Conservation (phyloP, 1,140 invertebrate species). For the Camponotus pennsylvanicus region DNA sequence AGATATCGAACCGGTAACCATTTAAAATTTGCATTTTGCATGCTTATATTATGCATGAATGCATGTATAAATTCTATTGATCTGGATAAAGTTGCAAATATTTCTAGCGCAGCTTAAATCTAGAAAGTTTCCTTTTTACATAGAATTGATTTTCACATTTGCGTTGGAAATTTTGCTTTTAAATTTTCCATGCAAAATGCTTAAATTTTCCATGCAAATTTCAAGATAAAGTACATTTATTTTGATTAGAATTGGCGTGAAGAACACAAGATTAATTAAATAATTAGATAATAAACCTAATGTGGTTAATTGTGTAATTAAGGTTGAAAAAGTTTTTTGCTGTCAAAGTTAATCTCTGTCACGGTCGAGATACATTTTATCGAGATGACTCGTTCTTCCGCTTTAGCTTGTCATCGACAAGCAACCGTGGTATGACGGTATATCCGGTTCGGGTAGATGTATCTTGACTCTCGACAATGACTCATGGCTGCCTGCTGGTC, state of each 20-base stretch:
- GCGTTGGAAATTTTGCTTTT: background rate
- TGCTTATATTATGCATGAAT: conserved; percentile 45
- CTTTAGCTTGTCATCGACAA: conserved; percentile 44
- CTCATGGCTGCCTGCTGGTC: conserved; percentile 41
- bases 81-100: conserved; percentile 11
- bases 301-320: background rate
- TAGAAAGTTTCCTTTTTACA: background rate
- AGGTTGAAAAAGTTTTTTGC: background rate
- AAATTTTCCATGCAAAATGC: background rate
- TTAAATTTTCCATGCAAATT: background rate
- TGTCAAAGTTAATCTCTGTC: background rate
- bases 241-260: background rate
- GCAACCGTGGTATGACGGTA: conserved; percentile 23
- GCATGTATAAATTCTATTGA: conserved; percentile 19
- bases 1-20: conserved; percentile 4
- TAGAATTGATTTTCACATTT: background rate
- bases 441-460: conserved; percentile 47
- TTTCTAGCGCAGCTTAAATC: background rate
- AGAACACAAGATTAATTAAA: too few species aligned
- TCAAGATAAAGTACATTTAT: background rate
- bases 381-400: conserved; percentile 47
- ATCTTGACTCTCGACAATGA: conserved; percentile 49
- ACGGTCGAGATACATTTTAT: conserved; percentile 5
- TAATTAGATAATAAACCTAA: background rate
- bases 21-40: conserved; percentile 3